phyloP scores from a whole-genome alignment of 2,888 invertebrate species.

The Carcina quercana region DNA sequence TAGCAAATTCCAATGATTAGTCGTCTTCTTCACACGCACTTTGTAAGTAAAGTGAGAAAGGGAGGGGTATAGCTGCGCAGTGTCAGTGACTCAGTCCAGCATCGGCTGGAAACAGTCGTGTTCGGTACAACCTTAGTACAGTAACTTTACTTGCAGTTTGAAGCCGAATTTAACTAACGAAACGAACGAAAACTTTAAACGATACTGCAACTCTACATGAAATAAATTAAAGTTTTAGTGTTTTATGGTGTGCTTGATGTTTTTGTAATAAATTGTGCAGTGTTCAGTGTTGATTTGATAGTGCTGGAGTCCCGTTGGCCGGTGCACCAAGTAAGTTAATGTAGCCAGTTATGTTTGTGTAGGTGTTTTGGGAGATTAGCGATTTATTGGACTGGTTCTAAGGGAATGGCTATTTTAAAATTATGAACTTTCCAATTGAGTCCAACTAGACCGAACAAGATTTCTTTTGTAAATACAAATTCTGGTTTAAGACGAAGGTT shows the following conservation, averaged over 20 bases:
- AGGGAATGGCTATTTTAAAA: no score
- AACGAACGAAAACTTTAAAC: conserved; percentile 50
- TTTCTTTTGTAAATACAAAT: no score
- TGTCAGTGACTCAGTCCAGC: conserved; percentile 67
- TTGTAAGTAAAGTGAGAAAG: conserved; percentile 29
- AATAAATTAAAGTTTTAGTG: conserved; percentile 24
- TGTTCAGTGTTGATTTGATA: conserved; percentile 22
- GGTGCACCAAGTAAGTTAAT: conserved; percentile 52
- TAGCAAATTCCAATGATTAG: conserved; percentile 41
- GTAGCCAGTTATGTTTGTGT: conserved; percentile 30
- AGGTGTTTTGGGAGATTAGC: no score
- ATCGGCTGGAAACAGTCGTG: conserved; percentile 27
- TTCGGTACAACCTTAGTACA: conserved; percentile 22
- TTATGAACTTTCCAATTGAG: no score
- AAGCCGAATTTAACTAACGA: conserved; percentile 25
- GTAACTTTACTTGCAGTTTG: no score
- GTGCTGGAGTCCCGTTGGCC: conserved; percentile 55
- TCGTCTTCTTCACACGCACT: conserved; percentile 30
- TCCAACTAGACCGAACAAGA: no score
- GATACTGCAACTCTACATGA: conserved; percentile 17
- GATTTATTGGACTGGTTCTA: no score
- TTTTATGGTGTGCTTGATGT: conserved; percentile 26
- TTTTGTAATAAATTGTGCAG: conserved; percentile 23
- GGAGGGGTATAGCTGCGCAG: conserved; percentile 50
- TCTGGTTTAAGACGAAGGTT: no score